phyloP scores from a whole-genome alignment of 2,797 vertebrate species.

The Dendrocincla tyrannina region DNA sequence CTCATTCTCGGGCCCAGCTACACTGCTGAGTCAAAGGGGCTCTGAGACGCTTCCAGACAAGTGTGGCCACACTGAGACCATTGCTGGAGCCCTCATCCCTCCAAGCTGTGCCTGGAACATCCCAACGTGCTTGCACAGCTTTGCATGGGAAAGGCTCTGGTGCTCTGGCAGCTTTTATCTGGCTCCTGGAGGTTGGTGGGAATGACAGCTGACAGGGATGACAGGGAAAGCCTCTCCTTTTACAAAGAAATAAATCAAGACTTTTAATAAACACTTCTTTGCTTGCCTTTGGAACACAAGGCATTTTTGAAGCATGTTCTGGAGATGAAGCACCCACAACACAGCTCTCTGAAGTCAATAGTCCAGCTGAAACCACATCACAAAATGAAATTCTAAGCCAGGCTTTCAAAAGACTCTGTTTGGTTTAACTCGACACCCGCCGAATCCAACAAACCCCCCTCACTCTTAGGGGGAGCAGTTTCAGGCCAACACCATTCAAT shows the following conservation, averaged over 20 bases:
- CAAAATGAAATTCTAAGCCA: not conserved
- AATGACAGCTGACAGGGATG: not conserved
- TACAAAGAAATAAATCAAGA: not conserved
- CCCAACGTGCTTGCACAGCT: not conserved
- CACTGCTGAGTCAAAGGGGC: not conserved
- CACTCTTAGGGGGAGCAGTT: not conserved
- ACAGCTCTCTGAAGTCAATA: not conserved
- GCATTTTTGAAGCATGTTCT: not conserved
- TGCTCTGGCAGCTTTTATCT: not conserved
- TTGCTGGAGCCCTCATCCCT: not conserved
- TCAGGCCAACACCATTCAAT: not conserved
- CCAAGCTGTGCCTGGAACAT: accelerated
- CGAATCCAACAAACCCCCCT: not conserved
- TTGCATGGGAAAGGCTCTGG: not conserved
- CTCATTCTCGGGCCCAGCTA: not conserved
- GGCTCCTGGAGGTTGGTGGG: not conserved
- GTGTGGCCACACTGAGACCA: not conserved
- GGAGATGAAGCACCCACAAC: not conserved
- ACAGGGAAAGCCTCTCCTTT: not conserved
- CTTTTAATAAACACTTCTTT: not conserved
- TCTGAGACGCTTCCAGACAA: not conserved
- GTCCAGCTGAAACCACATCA: not conserved
- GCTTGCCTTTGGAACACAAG: not conserved
- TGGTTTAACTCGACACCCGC: not conserved
- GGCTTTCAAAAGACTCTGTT: not conserved